Evolutionary conservation across 1,140 invertebrate genomes (phyloP).

Genomic region (Homarus americanus): DNA sequence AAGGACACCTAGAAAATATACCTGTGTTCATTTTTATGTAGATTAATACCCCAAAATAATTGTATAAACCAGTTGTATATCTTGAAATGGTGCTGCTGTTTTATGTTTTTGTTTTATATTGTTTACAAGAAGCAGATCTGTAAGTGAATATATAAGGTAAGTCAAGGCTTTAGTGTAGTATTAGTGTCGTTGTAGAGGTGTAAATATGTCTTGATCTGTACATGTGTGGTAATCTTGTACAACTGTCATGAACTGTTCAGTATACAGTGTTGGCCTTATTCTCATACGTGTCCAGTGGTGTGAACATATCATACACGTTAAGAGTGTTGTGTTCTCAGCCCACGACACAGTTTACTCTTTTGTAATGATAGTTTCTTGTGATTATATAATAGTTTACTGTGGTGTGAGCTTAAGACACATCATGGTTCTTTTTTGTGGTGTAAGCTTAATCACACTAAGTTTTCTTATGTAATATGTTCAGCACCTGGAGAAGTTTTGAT

Average conservation of each 20-base stretch:
- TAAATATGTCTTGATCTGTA: slow-evolving; percentile 25
- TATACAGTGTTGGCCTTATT: not conserved
- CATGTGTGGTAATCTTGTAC: slow-evolving; percentile 10
- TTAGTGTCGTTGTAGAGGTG: slow-evolving; percentile 29
- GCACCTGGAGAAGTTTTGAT: not conserved
- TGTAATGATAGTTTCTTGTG: no score
- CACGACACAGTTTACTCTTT: not conserved
- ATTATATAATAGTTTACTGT: not conserved
- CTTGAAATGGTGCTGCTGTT: not conserved
- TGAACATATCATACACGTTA: slow-evolving; percentile 3
- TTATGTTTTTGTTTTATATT: not conserved
- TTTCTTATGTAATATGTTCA: not conserved
- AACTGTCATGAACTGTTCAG: not conserved
- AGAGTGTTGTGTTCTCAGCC: not conserved
- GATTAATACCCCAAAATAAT: not conserved
- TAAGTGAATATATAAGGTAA: not conserved
- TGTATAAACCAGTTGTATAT: not conserved
- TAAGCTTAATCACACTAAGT: not conserved
- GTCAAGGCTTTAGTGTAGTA: not conserved
- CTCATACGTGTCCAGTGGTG: not conserved
- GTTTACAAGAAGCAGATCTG: not conserved
- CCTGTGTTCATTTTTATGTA: not conserved
- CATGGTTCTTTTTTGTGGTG: not conserved
- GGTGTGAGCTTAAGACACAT: not conserved
- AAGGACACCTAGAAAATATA: not conserved